Conservation (phyloP, 2,113 vertebrate species). For the Tursiops truncatus region DNA sequence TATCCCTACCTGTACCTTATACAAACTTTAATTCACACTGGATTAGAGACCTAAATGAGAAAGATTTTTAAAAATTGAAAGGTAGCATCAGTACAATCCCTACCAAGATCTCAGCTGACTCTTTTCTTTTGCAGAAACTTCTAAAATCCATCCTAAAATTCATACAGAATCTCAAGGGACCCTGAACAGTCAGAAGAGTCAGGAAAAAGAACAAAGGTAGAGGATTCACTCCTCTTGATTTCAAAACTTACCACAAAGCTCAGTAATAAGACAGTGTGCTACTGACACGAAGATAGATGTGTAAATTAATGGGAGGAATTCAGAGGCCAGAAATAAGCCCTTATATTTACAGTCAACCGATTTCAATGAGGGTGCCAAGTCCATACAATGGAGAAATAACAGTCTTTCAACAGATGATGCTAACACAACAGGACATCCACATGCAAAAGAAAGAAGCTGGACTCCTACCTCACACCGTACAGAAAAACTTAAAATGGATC, state of each 20-base stretch:
- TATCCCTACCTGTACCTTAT: background rate
- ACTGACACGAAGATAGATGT: background rate
- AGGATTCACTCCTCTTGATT: background rate
- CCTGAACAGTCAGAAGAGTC: background rate
- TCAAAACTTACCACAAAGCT: background rate
- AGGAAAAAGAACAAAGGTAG: slow-evolving; percentile 6
- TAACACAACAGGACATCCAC: background rate
- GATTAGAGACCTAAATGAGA: background rate
- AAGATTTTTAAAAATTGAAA: background rate
- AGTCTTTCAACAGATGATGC: background rate
- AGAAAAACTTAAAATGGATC: background rate
- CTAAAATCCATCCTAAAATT: background rate
- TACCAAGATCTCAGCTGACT: background rate
- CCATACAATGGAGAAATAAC: background rate
- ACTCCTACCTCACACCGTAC: background rate
- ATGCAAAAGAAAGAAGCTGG: background rate
- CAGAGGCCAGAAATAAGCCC: background rate
- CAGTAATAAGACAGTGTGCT: background rate
- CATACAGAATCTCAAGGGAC: background rate
- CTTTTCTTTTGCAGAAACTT: background rate
- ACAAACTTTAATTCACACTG: background rate
- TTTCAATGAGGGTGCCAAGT: background rate
- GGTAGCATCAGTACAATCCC: background rate
- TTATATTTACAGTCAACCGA: background rate
- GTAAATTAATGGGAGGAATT: background rate